A percentile compares a stretch with the other conserved stretches of the same genome.
These are phyloP conservation scores for Axinella damicornis DNA, from an alignment of 37 sponge, comb jelly and placozoan species.

Conservation along the genomic window DNA sequence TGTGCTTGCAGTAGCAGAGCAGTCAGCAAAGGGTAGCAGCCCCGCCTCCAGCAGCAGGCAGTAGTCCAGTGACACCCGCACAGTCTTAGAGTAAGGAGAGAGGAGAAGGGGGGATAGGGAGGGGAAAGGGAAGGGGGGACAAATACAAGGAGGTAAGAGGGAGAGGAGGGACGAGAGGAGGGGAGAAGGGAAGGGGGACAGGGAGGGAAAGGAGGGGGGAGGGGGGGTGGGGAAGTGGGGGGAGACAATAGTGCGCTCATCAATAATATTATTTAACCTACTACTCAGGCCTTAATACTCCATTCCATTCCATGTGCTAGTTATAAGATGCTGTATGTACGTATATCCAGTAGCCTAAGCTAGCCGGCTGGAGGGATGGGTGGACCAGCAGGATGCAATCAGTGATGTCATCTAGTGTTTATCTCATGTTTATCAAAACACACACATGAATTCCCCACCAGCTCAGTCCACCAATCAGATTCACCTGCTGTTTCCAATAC, in stretches of 20 bases:
- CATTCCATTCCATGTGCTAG: no score
- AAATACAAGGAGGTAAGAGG: not conserved
- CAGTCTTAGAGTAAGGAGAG: constrained; percentile 15
- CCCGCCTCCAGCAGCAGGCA: constrained; percentile 31
- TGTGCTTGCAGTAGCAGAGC: constrained; percentile 36
- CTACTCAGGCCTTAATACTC: no score
- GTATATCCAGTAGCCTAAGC: no score
- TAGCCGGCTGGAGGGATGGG: no score
- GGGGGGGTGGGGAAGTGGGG: not conserved
- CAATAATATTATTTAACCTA: no score
- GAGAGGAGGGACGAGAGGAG: not conserved
- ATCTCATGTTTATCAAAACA: no score
- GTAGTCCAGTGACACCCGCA: constrained; percentile 43
- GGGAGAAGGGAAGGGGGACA: not conserved
- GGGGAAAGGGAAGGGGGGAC: not conserved
- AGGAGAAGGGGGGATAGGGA: not conserved
- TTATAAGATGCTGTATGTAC: no score
- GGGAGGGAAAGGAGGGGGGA: not conserved
- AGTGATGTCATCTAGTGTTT: no score
- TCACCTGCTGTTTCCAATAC: no score
- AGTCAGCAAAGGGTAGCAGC: constrained; percentile 14
- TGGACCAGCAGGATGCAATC: not conserved
- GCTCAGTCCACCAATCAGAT: no score
- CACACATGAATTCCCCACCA: no score
- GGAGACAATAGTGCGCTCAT: no score